Evolutionary conservation across 1,140 invertebrate genomes (phyloP), one percentile per base, ranked within the genome.

Genomic region (Drosophila paulistorum): DNA sequence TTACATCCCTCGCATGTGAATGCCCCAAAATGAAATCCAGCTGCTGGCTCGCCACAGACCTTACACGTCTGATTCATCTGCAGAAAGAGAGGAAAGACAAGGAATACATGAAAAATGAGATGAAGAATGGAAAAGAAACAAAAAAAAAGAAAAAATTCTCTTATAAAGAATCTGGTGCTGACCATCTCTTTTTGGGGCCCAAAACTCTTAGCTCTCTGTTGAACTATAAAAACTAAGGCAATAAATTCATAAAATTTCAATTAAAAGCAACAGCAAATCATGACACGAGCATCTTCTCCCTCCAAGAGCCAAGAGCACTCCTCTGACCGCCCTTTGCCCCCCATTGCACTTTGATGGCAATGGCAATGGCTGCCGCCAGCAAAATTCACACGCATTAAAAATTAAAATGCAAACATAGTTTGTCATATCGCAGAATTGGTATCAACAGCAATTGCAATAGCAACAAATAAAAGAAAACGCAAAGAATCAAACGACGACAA

Each of bases 1-100:
- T 97, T 97, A 91, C 97, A 97, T 64, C 97, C 97, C 93, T 98
- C 97, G 93, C 97, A 98, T 11, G 97, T 98, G 87, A 97, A 97
- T 48, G 96, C 97, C 41, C 97, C 97, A 91, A 97, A 98, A 93
- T 97, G 96, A 92, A 97, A 97, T 63, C 97, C 97, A 65, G 96
- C 96, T 51, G 96, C 96, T 57, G 96, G 95, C 91, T 97, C 96
- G 45, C 95, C 95, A 92, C 97, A 97, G 65, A 97, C 97, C 93
- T 95, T 95, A 93, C 96, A 96, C 92, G 94, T 94, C 93, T 96
- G 96, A 93, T 96, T 96, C 95, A 96, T 96, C 95, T 95, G 94
- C 11, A 75, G 73, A 74, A 78, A 71, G 70, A 76, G 66, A 71
- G 70, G 73, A 64, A 41, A 79, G 33, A 74, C 66, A 61, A 23